Conservation (phyloP, 1,140 invertebrate species). For the Drosophila nasuta region DNA sequence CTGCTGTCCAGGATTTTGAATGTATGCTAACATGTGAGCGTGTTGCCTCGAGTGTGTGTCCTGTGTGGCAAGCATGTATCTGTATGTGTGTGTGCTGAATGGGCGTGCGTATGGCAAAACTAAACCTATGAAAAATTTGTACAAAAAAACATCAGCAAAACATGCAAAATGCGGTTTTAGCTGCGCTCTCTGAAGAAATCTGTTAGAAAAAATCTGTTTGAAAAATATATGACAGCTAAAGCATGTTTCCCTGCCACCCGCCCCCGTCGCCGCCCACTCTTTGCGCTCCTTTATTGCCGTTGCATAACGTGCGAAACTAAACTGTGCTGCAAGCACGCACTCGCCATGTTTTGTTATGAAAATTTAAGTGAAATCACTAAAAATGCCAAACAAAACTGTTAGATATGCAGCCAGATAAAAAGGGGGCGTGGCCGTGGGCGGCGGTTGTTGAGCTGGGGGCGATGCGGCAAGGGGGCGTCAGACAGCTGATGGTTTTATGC, state of each 20-base stretch:
- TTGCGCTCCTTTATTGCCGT: neutral
- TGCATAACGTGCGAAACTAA: slow-evolving; percentile 45
- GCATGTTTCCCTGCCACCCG: slow-evolving; percentile 35
- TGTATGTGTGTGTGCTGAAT: slow-evolving; percentile 19
- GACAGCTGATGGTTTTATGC: slow-evolving; percentile 46
- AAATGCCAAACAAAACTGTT: slow-evolving; percentile 79
- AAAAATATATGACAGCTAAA: slow-evolving; percentile 79
- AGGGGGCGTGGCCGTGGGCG: neutral
- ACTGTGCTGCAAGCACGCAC: slow-evolving; percentile 74
- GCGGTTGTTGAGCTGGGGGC: neutral
- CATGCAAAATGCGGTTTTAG: slow-evolving; percentile 80
- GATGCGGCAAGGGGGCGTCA: neutral
- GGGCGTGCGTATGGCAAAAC: slow-evolving; percentile 41
- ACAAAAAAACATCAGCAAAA: slow-evolving; percentile 74
- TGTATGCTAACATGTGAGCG: slow-evolving; percentile 38
- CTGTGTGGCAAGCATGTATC: slow-evolving; percentile 11
- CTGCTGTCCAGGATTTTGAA: neutral
- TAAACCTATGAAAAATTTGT: slow-evolving; percentile 78
- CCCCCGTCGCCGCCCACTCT: neutral
- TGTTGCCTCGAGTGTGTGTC: slow-evolving; percentile 18
- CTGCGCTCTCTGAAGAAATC: slow-evolving; percentile 60
- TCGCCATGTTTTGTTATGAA: slow-evolving; percentile 81
- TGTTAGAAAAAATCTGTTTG: slow-evolving; percentile 67
- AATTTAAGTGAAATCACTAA: slow-evolving; percentile 83
- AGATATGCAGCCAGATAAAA: slow-evolving; percentile 66